Evolutionary conservation across 2,888 invertebrate genomes (phyloP), one percentile per base, ranked within the genome.

Genomic region (Lepidocyrtinus sp.): DNA sequence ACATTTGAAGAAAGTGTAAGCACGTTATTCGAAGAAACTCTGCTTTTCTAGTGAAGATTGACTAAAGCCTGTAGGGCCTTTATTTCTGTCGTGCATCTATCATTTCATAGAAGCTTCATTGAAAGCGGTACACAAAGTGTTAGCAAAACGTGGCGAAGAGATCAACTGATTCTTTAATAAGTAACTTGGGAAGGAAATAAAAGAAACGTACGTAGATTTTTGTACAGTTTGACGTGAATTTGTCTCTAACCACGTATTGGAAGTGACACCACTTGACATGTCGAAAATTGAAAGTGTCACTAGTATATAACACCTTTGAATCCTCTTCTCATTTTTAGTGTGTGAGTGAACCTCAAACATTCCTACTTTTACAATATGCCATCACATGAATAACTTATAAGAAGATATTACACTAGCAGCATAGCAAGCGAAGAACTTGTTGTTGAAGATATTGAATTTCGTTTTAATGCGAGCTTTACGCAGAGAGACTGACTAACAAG

Each of bases 221-320:
- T 50, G 2, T 12, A 50, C 70, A 26, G 64, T 74, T 74, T 79
- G 79, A 79, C 79, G 62, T 70, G 74, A 69, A 79, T 79, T 74
- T 79, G 79, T 74, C 74, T 79, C 79, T 69, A 70, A 74, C 74
- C 74, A 74, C 74, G 70, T 70, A 79, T 79, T 79, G 73, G 75
- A 78, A 76, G 70, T 84, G 85, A 84, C 84, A 84, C 75, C 78
- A 83, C 82, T 81, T 84, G 85, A 85, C 85, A 84, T 82, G 81
- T 85, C 81, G 79, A 81, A 85, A 84, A 85, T 85, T 85, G 85
- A 84, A 85, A 85, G 84, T 85, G 85, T 84, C 85, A 85, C 74
- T 73, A 63, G 74, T 74, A 69, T 74, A 79, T 79, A 73, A 79
- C 79, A 79, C 74, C 79, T 74, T 59, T 36, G 64, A 69, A 75